A percentile compares a stretch with the other conserved stretches of the same genome.
These are phyloP conservation scores for Phaethornis superciliosus DNA, from an alignment of 2,113 vertebrate species.

Conservation along the genomic window DNA sequence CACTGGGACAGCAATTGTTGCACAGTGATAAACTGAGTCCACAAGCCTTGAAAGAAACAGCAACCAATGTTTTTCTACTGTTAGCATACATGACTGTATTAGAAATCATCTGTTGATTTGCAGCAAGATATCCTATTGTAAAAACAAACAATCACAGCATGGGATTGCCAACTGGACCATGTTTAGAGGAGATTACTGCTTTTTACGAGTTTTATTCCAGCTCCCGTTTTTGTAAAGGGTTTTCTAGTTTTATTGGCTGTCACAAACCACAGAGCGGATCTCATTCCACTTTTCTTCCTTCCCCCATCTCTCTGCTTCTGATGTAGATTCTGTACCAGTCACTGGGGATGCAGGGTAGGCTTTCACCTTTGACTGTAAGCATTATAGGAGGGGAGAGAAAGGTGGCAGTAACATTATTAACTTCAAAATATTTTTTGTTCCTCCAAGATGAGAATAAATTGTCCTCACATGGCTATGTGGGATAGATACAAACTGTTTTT, in stretches of 20 bases:
- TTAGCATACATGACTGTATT: not conserved
- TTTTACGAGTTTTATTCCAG: conserved; percentile 22
- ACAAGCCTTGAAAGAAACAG: not conserved
- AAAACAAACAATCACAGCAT: not conserved
- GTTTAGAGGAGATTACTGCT: not conserved
- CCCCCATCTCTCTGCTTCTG: conserved; percentile 40
- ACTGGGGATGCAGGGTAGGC: not conserved
- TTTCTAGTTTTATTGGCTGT: conserved; percentile 40
- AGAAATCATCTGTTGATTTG: not conserved
- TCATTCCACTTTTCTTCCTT: conserved; percentile 18
- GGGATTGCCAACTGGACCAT: not conserved
- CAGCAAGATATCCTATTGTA: not conserved
- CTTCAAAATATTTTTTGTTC: conserved; percentile 64
- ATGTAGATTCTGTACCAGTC: conserved; percentile 41
- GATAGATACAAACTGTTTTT: conserved; percentile 24
- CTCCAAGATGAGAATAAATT: conserved; percentile 68
- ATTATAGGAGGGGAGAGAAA: conserved; percentile 24
- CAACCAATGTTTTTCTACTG: not conserved
- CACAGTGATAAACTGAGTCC: not conserved
- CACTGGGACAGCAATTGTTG: not conserved
- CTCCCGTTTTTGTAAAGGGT: not conserved
- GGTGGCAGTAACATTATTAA: conserved; percentile 63
- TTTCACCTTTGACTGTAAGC: conserved; percentile 67
- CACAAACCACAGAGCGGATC: conserved; percentile 42
- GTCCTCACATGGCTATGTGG: conserved; percentile 30